Base-by-base conservation (phyloP, 2,113 vertebrate species). In the Aptenodytes forsteri region DNA sequence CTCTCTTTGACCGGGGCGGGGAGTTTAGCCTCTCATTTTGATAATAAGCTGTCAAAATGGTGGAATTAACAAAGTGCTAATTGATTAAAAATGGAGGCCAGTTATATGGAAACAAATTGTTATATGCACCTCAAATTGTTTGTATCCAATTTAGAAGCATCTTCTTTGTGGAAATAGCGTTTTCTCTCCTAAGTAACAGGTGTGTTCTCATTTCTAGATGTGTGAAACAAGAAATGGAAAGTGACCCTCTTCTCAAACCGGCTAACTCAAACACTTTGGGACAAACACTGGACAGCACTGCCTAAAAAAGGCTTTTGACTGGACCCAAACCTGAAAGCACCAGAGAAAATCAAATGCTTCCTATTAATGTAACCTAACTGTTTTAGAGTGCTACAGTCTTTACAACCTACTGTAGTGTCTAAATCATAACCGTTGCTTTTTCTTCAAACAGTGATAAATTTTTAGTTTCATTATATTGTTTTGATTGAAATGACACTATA, bases 301-400 rank as follows among this genome's bases (percentile, higher is more conserved):
- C 98, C 97, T 98, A 98, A 98, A 98, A 87, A 49, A 97, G 98
- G 97, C 98, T 96, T 97, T 97, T 90, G 96, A 98, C 89, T 76
- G 96, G 98, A 98, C 97, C 97, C 95, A 96, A 95, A 97, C 96
- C 97, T 86, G 73, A 98, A 99, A 99, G 99, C 99, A 99, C 99
- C 99, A 98, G 98, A 99, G 99, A 99, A 99, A 99, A 98, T 99
- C 99, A 97, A 92, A 98, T 98, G 98, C 98, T 99, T 99, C 98
- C 99, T 99, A n/a, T 96, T 93, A 97, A 98, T 97, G 83, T 93
- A 97, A 96, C 97, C 98, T 97, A 93, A 97, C 95, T 97, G 97
- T 98, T 97, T 96, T 96, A 97, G 98, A 95, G 88, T 93, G 93
- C 98, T 98, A 90, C 92, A 98, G 98, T 97, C 96, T 95, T 97